Base-by-base conservation (phyloP, 2,113 vertebrate genomes). In the Rutilus rutilus region DNA sequence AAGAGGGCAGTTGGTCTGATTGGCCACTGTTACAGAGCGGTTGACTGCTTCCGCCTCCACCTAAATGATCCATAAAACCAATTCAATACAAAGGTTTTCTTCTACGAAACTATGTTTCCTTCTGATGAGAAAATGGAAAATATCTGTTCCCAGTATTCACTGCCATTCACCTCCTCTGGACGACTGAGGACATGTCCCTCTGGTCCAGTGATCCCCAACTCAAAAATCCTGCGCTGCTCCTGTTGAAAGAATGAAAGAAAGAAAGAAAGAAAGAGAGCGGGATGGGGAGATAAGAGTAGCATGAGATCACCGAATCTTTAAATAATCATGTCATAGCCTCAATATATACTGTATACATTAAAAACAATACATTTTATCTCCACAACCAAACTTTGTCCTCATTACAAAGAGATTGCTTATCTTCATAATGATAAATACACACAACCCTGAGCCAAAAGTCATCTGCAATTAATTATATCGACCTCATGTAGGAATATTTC, bases 1-100 rank as follows among this genome's bases (percentile, higher is more conserved):
- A n/a, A 99, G 95, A 0, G 98, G 98, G 83, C 98, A 99, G 94
- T 99, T 99, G 93, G 98, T 99, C 94, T 99, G 98, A 94, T 99
- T 99, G 93, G 97, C 98, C 1, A 99, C 97, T 25, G 98, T 99
- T 87, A 99, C 96, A 0, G 97, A 95, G 64, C 98, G 95, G 90
- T 99, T 99, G 50, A 98, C 98, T 0, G 98, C 98, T 92, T 99
- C 98, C 0, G 98, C 98, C 93, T 99, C 98, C 27, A 99, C 97
- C 98, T 99, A 90, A 2, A 60, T 36, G 47, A 82, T 10, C 52
- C 7, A 42, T 2, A 60, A 45, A 33, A 3, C 25, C 60, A 82
- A 23, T 6, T 21, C 9, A 27, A 36, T 45, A 42, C 12, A 2
- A 23, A 25, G 2, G 8, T 39, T 25, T 83, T 42, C 65, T 39